Evolutionary conservation across 1,140 invertebrate species (phyloP), one percentile per base, ranked within the genome.

Genomic region (Halesus radiatus): DNA sequence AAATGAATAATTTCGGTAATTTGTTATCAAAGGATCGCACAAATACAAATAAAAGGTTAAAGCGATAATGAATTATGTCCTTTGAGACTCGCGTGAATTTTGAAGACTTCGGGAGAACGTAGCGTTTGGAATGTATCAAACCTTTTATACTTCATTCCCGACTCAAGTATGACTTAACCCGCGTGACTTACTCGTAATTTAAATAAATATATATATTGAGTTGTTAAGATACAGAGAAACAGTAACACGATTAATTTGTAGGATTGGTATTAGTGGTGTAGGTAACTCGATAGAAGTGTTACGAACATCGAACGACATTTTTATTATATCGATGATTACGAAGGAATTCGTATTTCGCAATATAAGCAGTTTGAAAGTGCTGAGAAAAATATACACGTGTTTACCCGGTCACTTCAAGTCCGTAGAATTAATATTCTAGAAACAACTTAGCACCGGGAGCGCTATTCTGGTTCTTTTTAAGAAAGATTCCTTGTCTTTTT

Each of bases 161-260:
- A 45, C 56, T 76, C 20, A 37, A 76, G 32, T 50, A 62, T 76
- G 74, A 76, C 56, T 76, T 58, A 76, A 76, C 74, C 18, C 50
- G 74, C 74, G 74, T 76, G 74, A 76, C 74, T 76, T 10, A 29
- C 26, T 29, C n/a, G n/a, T n/a, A n/a, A n/a, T n/a, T n/a, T 18
- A 58, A 72, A 20, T 72, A 54, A n/a, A 26, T 22, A 72, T 54
- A 72, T 53, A 72, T 72, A 72, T 72, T 72, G 26, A 72, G 68
- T 72, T 72, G 68, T 72, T 72, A 72, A 72, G 37, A 52, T 72
- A 72, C 68, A 72, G 54, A 72, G 26, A 72, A 72, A 66, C 16
- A 16, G 45, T 72, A 72, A 53, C 68, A 54, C 68, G 68, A 72
- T 72, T 72, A 72, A 72, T 72, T 50, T 72, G 50, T 54, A 22